phyloP scores from a whole-genome alignment of 2,888 invertebrate genomes.

The Heteromurus nitidus region DNA sequence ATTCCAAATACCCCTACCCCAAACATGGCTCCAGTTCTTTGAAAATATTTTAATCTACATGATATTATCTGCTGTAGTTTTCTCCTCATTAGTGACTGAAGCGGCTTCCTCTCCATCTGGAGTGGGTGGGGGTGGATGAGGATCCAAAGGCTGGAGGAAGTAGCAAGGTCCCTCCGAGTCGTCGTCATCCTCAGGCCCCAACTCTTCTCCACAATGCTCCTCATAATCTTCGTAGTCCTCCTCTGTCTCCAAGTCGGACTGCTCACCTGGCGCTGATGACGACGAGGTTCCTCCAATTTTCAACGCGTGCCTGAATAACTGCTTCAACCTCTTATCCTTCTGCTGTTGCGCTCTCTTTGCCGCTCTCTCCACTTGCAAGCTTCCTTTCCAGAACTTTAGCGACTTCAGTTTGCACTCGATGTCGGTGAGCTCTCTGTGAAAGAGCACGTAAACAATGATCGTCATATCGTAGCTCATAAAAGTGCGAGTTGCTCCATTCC shows the following conservation, averaged over 20 bases:
- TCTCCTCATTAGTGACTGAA: not conserved
- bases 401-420: slow-evolving; percentile 61
- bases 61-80: no score
- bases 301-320: slow-evolving; percentile 21
- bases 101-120: slow-evolving; percentile 1
- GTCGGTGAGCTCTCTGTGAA: slow-evolving; percentile 62
- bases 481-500: slow-evolving; percentile 1
- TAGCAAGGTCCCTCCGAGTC: not conserved
- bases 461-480: not conserved
- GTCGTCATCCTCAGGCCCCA: slow-evolving; percentile 25
- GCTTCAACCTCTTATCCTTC: slow-evolving; percentile 18
- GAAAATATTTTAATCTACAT: no score
- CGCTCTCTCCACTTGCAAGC: not conserved
- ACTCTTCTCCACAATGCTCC: slow-evolving; percentile 28
- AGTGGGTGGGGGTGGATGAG: slow-evolving; percentile 41
- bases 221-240: slow-evolving; percentile 18
- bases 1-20: no score
- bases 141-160: not conserved
- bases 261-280: not conserved
- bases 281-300: not conserved
- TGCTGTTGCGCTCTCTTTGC: not conserved
- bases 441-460: not conserved
- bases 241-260: not conserved
- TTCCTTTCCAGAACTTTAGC: slow-evolving; percentile 56
- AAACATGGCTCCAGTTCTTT: no score